A percentile compares a stretch with the other conserved stretches of the same genome.
These are phyloP conservation scores for Axis porcinus DNA, from an alignment of 2,113 vertebrate species.

Conservation along the genomic window DNA sequence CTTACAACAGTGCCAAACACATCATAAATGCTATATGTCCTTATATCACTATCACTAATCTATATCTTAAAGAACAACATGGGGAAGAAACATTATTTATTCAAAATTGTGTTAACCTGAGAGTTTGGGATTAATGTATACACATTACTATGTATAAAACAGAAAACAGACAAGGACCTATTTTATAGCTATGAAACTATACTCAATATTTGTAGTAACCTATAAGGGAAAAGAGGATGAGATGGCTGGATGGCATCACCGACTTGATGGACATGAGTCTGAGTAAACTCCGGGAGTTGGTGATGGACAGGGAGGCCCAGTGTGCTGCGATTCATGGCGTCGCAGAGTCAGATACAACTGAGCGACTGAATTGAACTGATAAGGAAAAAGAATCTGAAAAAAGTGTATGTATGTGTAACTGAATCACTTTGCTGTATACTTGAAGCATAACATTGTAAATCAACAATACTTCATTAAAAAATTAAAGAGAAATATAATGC, in stretches of 20 bases:
- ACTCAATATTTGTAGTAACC: neutral
- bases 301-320: neutral
- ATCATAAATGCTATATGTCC: neutral
- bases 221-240: neutral
- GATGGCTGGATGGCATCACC: too few species aligned
- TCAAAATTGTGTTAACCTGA: neutral
- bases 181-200: neutral
- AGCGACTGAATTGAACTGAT: neutral
- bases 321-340: neutral
- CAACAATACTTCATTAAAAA: neutral
- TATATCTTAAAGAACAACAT: neutral
- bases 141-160: neutral
- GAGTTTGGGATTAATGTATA: neutral
- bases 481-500: neutral
- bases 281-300: too few species aligned
- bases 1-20: neutral
- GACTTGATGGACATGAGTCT: too few species aligned
- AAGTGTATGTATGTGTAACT: neutral
- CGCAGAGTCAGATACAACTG: rapidly evolving
- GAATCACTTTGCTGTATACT: neutral
- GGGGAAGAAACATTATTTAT: neutral
- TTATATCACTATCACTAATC: neutral
- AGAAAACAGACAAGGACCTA: neutral
- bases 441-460: neutral
- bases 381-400: neutral